These are phyloP conservation scores for Tipula unca DNA, from an alignment of 2,888 invertebrate genomes.

Conservation along the genomic window DNA sequence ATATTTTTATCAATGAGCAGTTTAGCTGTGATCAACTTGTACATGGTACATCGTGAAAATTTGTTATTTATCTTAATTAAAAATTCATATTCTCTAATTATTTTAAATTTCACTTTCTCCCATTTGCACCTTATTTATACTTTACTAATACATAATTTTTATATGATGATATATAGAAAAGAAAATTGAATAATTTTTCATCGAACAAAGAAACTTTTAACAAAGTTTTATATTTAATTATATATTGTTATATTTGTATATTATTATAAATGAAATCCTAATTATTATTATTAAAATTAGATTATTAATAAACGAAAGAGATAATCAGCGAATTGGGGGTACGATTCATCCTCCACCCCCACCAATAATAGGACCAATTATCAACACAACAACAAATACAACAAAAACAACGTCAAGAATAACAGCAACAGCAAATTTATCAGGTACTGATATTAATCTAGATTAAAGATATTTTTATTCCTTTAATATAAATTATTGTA, in stretches of 20 bases:
- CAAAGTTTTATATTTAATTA: background rate
- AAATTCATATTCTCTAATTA: too few species aligned
- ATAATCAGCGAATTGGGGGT: conserved; percentile 16
- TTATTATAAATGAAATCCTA: background rate
- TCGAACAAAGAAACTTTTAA: background rate
- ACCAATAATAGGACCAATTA: background rate
- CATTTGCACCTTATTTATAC: background rate
- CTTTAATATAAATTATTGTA: background rate
- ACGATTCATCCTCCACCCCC: background rate
- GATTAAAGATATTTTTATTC: background rate
- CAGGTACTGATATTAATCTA: conserved; percentile 14
- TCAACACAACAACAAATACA: conserved; percentile 1
- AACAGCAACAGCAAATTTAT: background rate
- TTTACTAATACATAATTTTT: background rate
- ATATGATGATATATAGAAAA: background rate
- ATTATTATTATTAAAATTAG: conserved; percentile 16
- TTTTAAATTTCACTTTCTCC: background rate
- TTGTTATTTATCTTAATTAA: too few species aligned
- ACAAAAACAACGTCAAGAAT: background rate
- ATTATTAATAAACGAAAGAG: conserved; percentile 20
- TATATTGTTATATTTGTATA: background rate
- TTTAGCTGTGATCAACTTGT: too few species aligned
- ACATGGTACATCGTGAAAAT: too few species aligned
- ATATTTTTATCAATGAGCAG: too few species aligned
- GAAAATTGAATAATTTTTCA: background rate